Percentiles rank a stretch among this genome's conserved stretches.
These are phyloP conservation scores for Drosophila mettleri DNA, from an alignment of 2,888 invertebrate genomes.

Conservation along the genomic window DNA sequence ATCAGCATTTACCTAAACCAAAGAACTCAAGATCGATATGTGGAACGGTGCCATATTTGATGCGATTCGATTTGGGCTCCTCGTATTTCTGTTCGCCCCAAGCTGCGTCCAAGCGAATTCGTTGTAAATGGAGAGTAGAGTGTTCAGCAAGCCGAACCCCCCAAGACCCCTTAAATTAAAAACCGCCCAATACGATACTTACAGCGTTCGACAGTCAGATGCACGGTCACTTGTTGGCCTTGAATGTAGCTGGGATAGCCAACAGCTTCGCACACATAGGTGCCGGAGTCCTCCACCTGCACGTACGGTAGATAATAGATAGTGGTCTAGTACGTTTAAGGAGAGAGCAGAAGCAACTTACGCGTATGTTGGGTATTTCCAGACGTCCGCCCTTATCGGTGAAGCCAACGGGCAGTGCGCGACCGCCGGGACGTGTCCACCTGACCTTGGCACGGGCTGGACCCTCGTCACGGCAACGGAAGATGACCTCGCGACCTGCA, in stretches of 20 bases:
- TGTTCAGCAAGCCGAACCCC: not conserved
- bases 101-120: conserved; percentile 79
- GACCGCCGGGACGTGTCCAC: conserved; percentile 90
- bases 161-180: not conserved
- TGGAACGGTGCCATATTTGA: conserved; percentile 87
- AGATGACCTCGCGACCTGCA: conserved; percentile 95
- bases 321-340: not conserved
- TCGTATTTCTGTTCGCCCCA: conserved; percentile 83
- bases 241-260: conserved; percentile 88
- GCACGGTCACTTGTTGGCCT: conserved; percentile 89
- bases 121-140: not conserved
- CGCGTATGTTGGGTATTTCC: conserved; percentile 93
- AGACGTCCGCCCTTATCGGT: conserved; percentile 91
- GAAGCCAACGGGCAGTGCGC: conserved; percentile 91
- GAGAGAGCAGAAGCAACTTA: conserved; percentile 73
- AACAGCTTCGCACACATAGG: conserved; percentile 93
- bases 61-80: conserved; percentile 83
- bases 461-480: conserved; percentile 97
- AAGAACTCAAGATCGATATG: conserved; percentile 87
- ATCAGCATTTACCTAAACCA: conserved; percentile 86
- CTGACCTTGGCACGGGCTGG: conserved; percentile 90
- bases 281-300: conserved; percentile 91
- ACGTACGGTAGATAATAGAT: too few species aligned
- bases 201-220: conserved; percentile 91
- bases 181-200: conserved; percentile 85